These are phyloP conservation scores for Agrypnia vestita DNA, from an alignment of 1,140 invertebrate species.

Conservation along the genomic window DNA sequence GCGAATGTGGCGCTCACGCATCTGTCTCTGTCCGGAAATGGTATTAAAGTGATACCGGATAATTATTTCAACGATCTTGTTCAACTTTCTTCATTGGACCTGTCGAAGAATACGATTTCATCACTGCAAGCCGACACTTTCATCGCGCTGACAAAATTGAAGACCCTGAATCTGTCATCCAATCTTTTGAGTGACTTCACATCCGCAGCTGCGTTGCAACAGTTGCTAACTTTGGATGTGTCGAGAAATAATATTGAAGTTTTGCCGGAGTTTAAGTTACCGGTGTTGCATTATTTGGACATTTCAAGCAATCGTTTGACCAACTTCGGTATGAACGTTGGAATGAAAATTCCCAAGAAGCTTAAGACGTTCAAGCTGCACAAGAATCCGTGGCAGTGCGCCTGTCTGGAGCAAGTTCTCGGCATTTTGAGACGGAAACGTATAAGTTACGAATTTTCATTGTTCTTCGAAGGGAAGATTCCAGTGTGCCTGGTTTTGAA, in stretches of 20 bases:
- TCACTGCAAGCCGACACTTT: conserved; percentile 42
- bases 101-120: conserved; percentile 49
- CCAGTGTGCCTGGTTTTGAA: conserved; percentile 43
- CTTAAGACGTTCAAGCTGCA: conserved; percentile 40
- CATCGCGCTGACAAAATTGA: conserved; percentile 19
- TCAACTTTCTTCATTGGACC: conserved; percentile 40
- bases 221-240: conserved; percentile 36
- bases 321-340: conserved; percentile 37
- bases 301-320: conserved; percentile 51
- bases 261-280: conserved; percentile 28
- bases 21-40: conserved; percentile 47
- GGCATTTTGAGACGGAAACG: conserved; percentile 13
- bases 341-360: conserved; percentile 38
- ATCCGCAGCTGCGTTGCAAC: background rate
- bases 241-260: conserved; percentile 42
- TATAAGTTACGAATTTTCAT: conserved; percentile 10
- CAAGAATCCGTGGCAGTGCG: conserved; percentile 52
- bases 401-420: conserved; percentile 44
- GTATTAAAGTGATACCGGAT: conserved; percentile 40
- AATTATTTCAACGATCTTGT: conserved; percentile 49
- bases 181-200: conserved; percentile 40
- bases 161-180: conserved; percentile 51
- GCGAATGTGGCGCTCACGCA: conserved; percentile 30
- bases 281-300: conserved; percentile 39
- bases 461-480: conserved; percentile 43